Evolutionary conservation across 2,888 invertebrate genomes (phyloP), one percentile per base, ranked within the genome.

Genomic region (Callimorpha dominula): DNA sequence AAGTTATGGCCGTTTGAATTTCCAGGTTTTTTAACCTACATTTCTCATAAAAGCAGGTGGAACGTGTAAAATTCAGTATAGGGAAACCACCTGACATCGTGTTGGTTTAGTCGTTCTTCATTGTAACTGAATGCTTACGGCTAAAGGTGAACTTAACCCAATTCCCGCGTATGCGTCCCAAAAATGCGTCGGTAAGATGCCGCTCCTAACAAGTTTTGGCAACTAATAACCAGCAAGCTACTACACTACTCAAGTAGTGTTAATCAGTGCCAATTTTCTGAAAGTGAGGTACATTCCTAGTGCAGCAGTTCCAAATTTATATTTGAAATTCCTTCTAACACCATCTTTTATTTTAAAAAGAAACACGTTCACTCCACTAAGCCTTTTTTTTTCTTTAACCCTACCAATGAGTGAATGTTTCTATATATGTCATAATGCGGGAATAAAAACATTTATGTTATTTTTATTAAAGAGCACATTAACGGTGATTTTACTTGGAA

Each of bases 401-500:
- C 50, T 31, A 15, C 9, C 9, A 31, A 60, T 60, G 31, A 60
- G 6, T 31, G 60, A 60, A 31, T 60, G 14, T 31, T 60, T 31
- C 14, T 31, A 60, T 50, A n/a, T 65, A 15, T 40, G 31, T 17
- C 50, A 31, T 31, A 49, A 40, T 15, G 31, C 17, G 40, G 17
- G 11, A 3, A 50, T 31, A 50, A 46, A 49, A 50, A 15, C 31
- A 17, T 65, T 49, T 5, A 15, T n/a, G 17, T 42, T 54, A n/a
- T 67, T 54, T 83, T 65, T 17, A 65, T 40, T 65, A 65, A 62
- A 81, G 80, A 73, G 77, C 71, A 87, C 90, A 92, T 92, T 91
- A 90, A 90, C 31, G 14, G 60, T 60, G 6, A 31, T 31, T 91
- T 91, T 89, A 91, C 90, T 84, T 78, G 71, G 73, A 75, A 83